These are phyloP conservation scores for Lepidocolaptes lacrymiger DNA, from an alignment of 2,797 vertebrate species.

Conservation along the genomic window DNA sequence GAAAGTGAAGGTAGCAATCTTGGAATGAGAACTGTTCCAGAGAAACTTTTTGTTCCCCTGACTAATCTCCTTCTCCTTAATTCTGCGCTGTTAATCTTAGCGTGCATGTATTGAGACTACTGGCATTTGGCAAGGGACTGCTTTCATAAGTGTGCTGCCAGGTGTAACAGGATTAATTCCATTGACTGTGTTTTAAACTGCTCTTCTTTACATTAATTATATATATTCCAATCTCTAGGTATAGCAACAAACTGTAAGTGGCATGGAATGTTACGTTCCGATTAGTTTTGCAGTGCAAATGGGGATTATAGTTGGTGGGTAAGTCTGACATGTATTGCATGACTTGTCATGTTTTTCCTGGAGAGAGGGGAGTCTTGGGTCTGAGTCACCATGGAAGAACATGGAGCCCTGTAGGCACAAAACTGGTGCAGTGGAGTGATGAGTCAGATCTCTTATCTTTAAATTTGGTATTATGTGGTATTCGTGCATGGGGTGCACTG, in stretches of 20 bases:
- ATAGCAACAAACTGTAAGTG: neutral
- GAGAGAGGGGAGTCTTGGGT: conserved; percentile 39
- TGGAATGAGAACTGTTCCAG: neutral
- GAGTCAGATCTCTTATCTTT: conserved; percentile 54
- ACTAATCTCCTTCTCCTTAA: conserved; percentile 50
- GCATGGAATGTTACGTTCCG: conserved; percentile 21
- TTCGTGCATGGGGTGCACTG: neutral
- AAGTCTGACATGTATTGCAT: conserved; percentile 29
- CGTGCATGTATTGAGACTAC: neutral
- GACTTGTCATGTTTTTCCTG: conserved; percentile 61
- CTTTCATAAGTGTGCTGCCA: neutral
- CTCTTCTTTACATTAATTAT: neutral
- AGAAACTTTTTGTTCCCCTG: conserved; percentile 47
- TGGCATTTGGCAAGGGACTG: neutral
- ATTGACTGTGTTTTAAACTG: neutral
- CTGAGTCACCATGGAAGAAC: conserved; percentile 61
- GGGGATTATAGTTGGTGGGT: conserved; percentile 12
- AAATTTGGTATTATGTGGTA: neutral
- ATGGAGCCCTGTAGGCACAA: conserved; percentile 31
- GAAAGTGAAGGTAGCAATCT: neutral
- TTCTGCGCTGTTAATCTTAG: conserved; percentile 23
- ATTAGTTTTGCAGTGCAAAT: conserved; percentile 15
- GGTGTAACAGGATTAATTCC: conserved; percentile 8
- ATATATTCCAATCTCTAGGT: neutral
- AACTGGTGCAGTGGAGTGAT: conserved; percentile 34